phyloP scores from a whole-genome alignment of 2,797 vertebrate genomes.

The Manis crassicaudata region DNA sequence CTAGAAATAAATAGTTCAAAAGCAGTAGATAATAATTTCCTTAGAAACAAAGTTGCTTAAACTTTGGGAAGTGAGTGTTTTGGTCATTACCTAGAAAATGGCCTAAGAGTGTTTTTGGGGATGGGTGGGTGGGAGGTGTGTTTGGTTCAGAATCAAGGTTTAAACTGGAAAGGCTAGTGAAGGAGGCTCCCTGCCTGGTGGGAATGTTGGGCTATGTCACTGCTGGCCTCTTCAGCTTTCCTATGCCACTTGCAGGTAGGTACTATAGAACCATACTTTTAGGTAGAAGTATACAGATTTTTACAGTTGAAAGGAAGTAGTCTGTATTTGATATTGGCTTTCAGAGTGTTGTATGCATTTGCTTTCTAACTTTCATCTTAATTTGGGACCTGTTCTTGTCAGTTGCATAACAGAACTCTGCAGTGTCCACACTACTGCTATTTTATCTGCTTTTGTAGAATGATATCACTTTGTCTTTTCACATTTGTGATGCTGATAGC shows the following conservation, averaged over 20 bases:
- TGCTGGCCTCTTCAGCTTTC: neutral
- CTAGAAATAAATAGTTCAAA: constrained; percentile 16
- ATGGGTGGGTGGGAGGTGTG: neutral
- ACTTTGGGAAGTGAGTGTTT: constrained; percentile 41
- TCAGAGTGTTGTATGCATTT: neutral
- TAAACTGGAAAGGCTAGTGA: neutral
- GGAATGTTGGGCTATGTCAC: neutral
- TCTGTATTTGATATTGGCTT: neutral
- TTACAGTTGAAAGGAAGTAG: constrained; percentile 46
- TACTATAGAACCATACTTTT: neutral
- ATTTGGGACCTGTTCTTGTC: constrained; percentile 42
- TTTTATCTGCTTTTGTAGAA: constrained; percentile 53
- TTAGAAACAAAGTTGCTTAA: constrained; percentile 35
- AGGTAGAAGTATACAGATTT: neutral
- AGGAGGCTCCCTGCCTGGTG: neutral
- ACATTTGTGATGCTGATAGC: neutral
- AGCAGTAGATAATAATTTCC: neutral
- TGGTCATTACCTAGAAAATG: constrained; percentile 18
- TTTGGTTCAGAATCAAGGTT: constrained; percentile 32
- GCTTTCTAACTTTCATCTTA: constrained; percentile 65
- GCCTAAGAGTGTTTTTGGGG: neutral
- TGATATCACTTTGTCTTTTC: constrained; percentile 38
- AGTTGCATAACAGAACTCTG: constrained; percentile 61
- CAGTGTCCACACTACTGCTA: constrained; percentile 18
- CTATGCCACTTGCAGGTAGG: neutral